Percentiles rank a stretch among this genome's conserved stretches.
Evolutionary conservation across 2,888 invertebrate genomes (phyloP).

Genomic region (Philonicus albiceps): DNA sequence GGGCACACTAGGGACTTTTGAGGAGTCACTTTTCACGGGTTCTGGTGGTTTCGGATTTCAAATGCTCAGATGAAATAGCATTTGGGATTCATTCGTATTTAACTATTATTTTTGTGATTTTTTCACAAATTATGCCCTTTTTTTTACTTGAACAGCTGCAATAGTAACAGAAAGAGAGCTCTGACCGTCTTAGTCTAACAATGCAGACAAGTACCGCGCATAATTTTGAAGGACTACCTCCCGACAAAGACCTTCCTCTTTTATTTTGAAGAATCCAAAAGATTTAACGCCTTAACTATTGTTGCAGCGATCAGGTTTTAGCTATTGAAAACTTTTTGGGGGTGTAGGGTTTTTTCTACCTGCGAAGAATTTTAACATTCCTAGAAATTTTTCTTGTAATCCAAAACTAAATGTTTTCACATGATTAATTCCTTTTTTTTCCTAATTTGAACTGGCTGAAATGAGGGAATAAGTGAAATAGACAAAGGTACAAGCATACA

Average conservation of each 20-base stretch:
- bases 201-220: neutral
- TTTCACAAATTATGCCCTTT: neutral
- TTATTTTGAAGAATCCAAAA: neutral
- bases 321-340: neutral
- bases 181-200: neutral
- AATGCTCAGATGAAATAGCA: neutral
- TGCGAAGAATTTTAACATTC: neutral
- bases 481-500: neutral
- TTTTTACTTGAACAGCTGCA: neutral
- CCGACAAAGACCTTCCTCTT: neutral
- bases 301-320: neutral
- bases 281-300: neutral
- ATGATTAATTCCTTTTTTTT: neutral
- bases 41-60: neutral
- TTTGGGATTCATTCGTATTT: neutral
- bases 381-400: neutral
- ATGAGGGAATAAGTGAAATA: neutral
- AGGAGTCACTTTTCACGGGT: conserved; percentile 4
- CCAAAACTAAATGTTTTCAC: neutral
- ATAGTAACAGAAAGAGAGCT: neutral
- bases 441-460: neutral
- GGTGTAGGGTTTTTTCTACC: neutral
- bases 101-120: neutral
- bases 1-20: neutral
- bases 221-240: neutral